phyloP scores from a whole-genome alignment of 2,113 vertebrate genomes.

The Mirza zaza region DNA sequence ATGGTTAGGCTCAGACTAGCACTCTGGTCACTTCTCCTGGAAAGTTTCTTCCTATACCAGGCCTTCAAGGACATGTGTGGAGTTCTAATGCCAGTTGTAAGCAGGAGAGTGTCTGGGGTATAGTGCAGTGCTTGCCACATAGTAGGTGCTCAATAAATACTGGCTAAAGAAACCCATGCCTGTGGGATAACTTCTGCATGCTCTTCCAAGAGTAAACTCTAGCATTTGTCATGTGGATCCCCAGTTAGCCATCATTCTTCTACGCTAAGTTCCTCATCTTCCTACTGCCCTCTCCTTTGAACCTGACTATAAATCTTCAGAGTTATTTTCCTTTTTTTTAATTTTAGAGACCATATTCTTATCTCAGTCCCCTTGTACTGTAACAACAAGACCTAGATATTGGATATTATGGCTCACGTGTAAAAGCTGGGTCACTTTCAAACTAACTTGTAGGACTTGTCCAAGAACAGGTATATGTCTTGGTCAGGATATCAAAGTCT shows the following conservation, averaged over 20 bases:
- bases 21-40: slow-evolving; percentile 18
- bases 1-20: background rate
- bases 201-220: background rate
- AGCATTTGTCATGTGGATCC: background rate
- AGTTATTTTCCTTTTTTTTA: slow-evolving; percentile 29
- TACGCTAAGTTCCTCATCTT: background rate
- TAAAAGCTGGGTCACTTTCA: slow-evolving; percentile 61
- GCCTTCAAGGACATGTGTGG: background rate
- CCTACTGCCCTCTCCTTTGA: background rate
- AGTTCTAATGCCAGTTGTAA: background rate
- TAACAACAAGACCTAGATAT: slow-evolving; percentile 15
- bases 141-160: background rate
- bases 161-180: background rate
- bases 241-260: background rate
- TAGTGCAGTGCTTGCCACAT: background rate
- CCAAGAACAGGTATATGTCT: background rate
- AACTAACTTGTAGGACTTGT: slow-evolving; percentile 50
- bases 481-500: background rate
- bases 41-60: background rate
- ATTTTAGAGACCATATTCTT: slow-evolving; percentile 13
- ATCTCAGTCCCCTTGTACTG: background rate
- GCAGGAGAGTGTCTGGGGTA: background rate
- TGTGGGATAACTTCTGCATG: background rate
- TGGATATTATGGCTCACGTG: background rate
- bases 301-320: background rate